These are phyloP conservation scores for Zenarchopterus dispar DNA, from an alignment of 2,797 vertebrate genomes.

Conservation along the genomic window DNA sequence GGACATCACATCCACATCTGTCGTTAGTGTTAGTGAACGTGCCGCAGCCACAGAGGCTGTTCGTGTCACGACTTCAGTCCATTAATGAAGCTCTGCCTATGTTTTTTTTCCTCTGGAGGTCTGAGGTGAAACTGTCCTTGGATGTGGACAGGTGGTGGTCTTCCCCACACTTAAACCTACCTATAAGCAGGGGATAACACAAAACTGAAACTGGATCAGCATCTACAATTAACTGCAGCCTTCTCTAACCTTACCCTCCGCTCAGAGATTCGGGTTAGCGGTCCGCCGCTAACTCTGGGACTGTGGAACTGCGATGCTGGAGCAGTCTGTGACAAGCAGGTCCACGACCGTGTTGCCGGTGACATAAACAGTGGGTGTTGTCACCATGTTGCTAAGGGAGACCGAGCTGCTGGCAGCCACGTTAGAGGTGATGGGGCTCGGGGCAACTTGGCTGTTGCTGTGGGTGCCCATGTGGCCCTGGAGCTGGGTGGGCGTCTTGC, in stretches of 20 bases:
- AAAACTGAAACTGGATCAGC: slow-evolving; percentile 58
- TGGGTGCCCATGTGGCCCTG: slow-evolving; percentile 94
- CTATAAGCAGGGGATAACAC: slow-evolving; percentile 30
- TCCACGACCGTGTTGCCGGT: slow-evolving; percentile 81
- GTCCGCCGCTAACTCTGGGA: slow-evolving; percentile 82
- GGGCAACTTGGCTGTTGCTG: slow-evolving; percentile 60
- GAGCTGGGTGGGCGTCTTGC: slow-evolving; percentile 93
- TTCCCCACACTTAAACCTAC: slow-evolving; percentile 31
- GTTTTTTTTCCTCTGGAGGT: slow-evolving; percentile 28
- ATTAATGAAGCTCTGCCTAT: slow-evolving; percentile 1
- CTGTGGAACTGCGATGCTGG: slow-evolving; percentile 82
- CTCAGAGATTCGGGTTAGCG: slow-evolving; percentile 45
- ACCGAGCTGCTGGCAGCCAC: slow-evolving; percentile 73
- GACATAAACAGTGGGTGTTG: slow-evolving; percentile 78
- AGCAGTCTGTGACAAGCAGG: slow-evolving; percentile 85
- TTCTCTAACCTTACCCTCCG: slow-evolving; percentile 59
- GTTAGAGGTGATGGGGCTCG: slow-evolving; percentile 68
- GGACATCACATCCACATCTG: slow-evolving; percentile 59
- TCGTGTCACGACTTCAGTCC: slow-evolving; percentile 1
- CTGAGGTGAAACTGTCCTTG: slow-evolving; percentile 36
- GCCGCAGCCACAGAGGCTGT: slow-evolving; percentile 44
- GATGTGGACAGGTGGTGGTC: slow-evolving; percentile 29
- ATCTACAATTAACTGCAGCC: slow-evolving; percentile 54
- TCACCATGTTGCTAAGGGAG: slow-evolving; percentile 82
- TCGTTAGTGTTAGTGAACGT: slow-evolving; percentile 58